Percentiles rank a stretch among this genome's conserved stretches.
Conservation (phyloP, 2,797 vertebrate species). For the Poeciliopsis infans region DNA sequence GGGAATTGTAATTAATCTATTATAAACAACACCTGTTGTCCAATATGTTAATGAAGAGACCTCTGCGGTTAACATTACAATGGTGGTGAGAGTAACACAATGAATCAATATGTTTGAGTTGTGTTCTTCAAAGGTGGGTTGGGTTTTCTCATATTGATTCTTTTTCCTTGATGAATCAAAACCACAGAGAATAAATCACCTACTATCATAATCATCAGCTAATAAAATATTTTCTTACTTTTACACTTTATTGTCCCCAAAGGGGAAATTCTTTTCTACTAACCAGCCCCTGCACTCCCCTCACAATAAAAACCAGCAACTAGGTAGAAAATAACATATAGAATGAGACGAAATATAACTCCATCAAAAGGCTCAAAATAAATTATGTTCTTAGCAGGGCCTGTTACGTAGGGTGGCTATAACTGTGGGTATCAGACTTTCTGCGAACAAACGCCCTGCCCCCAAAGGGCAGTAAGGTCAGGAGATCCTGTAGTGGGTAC, state of each 20-base stretch:
- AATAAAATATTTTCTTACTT: too few species aligned
- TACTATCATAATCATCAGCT: too few species aligned
- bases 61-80: conserved; percentile 45
- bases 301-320: neutral
- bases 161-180: conserved; percentile 50
- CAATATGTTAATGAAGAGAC: conserved; percentile 66
- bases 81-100: conserved; percentile 31
- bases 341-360: neutral
- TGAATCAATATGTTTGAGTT: conserved; percentile 43
- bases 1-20: conserved; percentile 73
- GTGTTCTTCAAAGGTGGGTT: conserved; percentile 53
- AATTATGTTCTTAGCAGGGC: neutral
- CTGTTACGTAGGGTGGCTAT: too few species aligned
- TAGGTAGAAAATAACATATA: neutral
- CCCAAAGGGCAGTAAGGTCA: neutral
- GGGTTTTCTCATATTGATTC: conserved; percentile 63
- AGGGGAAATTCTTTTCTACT: neutral
- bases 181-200: conserved; percentile 30
- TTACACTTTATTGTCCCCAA: neutral
- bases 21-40: conserved; percentile 72
- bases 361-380: neutral
- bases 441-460: too few species aligned
- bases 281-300: neutral
- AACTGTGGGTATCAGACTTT: too few species aligned
- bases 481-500: neutral